phyloP scores from a whole-genome alignment of 2,797 vertebrate genomes.

The Sebastes steindachneri region DNA sequence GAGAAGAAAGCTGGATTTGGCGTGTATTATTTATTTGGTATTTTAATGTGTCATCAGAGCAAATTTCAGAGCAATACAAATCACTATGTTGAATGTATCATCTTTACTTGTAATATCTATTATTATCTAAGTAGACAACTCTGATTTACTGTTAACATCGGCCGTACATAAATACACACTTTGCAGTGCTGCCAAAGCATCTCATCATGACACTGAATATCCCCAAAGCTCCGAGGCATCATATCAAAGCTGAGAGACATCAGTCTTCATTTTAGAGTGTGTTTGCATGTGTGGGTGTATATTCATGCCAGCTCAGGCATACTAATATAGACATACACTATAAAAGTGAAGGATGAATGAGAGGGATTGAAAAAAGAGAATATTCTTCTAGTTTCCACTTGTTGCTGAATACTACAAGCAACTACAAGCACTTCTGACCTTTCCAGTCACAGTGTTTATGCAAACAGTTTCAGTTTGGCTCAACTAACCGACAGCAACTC shows the following conservation, averaged over 20 bases:
- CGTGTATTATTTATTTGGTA: not conserved
- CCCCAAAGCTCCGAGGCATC: conserved; percentile 38
- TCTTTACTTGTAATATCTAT: conserved; percentile 43
- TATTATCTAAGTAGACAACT: conserved; percentile 38
- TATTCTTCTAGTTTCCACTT: conserved; percentile 4
- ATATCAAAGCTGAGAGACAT: conserved; percentile 47
- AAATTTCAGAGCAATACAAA: conserved; percentile 13
- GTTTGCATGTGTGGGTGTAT: conserved; percentile 23
- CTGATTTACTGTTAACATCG: conserved; percentile 59
- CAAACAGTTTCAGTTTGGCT: conserved; percentile 3
- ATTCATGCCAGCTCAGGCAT: conserved; percentile 7
- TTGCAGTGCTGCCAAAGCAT: conserved; percentile 31
- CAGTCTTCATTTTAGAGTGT: conserved; percentile 24
- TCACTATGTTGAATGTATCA: conserved; percentile 25
- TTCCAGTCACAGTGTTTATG: conserved; percentile 13
- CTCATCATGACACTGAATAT: conserved; percentile 56
- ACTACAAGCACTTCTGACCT: conserved; percentile 1
- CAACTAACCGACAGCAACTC: not conserved
- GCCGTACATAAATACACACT: conserved; percentile 49
- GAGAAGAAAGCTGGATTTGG: not conserved
- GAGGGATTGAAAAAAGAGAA: not conserved
- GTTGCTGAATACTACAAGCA: not conserved
- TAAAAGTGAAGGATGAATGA: conserved; percentile 5
- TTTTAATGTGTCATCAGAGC: conserved; percentile 38
- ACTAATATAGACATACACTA: conserved; percentile 25